These are phyloP conservation scores for Acleris sparsana DNA, from an alignment of 2,888 invertebrate species.

Conservation along the genomic window DNA sequence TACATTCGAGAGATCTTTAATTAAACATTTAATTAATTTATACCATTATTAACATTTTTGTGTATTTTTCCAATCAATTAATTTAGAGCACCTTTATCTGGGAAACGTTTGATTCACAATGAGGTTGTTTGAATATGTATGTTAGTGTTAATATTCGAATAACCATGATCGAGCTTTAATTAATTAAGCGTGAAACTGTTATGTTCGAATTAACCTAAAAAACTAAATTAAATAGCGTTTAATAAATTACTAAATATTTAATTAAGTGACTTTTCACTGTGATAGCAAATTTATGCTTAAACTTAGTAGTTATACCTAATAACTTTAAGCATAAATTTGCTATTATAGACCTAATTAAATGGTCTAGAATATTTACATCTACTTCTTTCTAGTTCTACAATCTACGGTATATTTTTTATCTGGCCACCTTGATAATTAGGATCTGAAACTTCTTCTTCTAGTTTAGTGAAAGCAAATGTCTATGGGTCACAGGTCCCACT, in stretches of 20 bases:
- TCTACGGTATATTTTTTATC: too few species aligned
- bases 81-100: constrained; percentile 25
- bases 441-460: too few species aligned
- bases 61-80: constrained; percentile 23
- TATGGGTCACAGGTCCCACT: too few species aligned
- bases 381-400: too few species aligned
- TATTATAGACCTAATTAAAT: too few species aligned
- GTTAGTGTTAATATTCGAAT: constrained; percentile 19
- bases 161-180: constrained; percentile 24
- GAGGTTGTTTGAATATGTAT: constrained; percentile 22
- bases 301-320: too few species aligned
- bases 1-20: constrained; percentile 5
- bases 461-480: too few species aligned
- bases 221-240: constrained; percentile 23
- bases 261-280: not conserved
- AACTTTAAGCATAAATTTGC: not conserved
- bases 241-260: constrained; percentile 9
- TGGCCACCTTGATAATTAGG: too few species aligned
- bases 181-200: constrained; percentile 26
- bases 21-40: constrained; percentile 23
- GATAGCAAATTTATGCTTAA: too few species aligned
- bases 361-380: too few species aligned
- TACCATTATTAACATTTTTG: constrained; percentile 21
- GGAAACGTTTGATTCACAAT: constrained; percentile 1
- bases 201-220: constrained; percentile 30